Percentiles rank a stretch among this genome's conserved stretches.
Evolutionary conservation across 2,888 invertebrate genomes (phyloP).

Genomic region (Tyria jacobaeae): DNA sequence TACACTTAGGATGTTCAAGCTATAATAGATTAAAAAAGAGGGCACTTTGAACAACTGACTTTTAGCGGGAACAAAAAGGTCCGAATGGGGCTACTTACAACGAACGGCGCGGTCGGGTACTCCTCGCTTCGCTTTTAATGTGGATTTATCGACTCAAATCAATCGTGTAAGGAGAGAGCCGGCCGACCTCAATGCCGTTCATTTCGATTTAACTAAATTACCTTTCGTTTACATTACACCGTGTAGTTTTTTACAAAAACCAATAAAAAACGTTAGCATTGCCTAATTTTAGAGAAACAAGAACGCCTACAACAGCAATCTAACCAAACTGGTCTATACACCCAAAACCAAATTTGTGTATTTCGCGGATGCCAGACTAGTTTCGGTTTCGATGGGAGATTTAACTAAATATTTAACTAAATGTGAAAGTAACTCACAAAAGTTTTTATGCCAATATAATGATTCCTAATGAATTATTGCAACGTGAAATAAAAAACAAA

Average conservation of each 20-base stretch:
- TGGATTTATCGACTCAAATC: conserved; percentile 86
- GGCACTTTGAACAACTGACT: conserved; percentile 59
- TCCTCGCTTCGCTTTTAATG: conserved; percentile 81
- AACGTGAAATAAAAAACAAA: too few species aligned
- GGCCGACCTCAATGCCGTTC: conserved; percentile 70
- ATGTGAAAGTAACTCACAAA: too few species aligned
- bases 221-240: conserved; percentile 61
- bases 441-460: too few species aligned
- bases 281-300: background rate
- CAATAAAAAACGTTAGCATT: background rate
- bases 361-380: too few species aligned
- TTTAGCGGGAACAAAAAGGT: conserved; percentile 73
- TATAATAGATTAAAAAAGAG: conserved; percentile 67
- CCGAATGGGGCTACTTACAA: conserved; percentile 75
- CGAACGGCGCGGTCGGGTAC: conserved; percentile 77
- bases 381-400: too few species aligned
- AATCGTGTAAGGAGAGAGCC: conserved; percentile 83
- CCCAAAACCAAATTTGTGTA: background rate
- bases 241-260: conserved; percentile 26
- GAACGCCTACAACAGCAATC: background rate
- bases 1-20: conserved; percentile 48
- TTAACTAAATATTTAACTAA: too few species aligned
- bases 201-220: conserved; percentile 72
- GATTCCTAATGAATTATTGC: too few species aligned
- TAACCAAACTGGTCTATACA: too few species aligned